Base-by-base conservation (phyloP, 2,797 vertebrate species). In the Antrozous pallidus region DNA sequence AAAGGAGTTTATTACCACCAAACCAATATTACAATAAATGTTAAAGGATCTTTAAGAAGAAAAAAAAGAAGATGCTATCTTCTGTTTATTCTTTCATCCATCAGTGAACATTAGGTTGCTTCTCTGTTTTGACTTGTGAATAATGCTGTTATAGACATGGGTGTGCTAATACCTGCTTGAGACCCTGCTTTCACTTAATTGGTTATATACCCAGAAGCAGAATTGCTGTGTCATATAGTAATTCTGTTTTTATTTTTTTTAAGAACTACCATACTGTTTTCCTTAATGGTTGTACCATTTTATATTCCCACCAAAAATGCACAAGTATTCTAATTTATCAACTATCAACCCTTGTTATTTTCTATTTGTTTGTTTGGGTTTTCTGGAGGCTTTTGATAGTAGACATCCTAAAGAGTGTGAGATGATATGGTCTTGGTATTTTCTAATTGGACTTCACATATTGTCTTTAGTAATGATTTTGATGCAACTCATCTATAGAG, bases 391-490 rank as follows among this genome's bases (percentile, higher is more conserved):
- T 51, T 47, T 86, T 58, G 13, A 84, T 63, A 77, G 5, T 81
- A 88, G 38, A 14, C 36, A 22, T 61, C 16, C 56, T 92, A 84
- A 45, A 88, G 74, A 36, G 8, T 70, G 8, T 88, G 18, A 75
- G 3, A 20, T 87, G 45, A 47, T 81, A 14, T 58, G 14, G 78
- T 93, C 49, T 73, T 91, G 31, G 47, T 69, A 91, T 81, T 93
- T 94, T 94, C 87, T 67, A 87, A 63, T 73, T 90, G n/a, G 84
- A 54, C 4, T 93, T 93, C 17, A 71, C 13, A 20, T 90, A 33
- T 93, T 91, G 5, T 93, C 28, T 94, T 94, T 90, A 87, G 65
- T 87, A 78, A 82, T 88, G n/a, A 71, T 16, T 93, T 94, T 85
- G 42, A 70, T 88, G 10, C 17, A 73, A 56, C 28, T 95, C 13